Evolutionary conservation across 2,797 vertebrate species (phyloP), one percentile per base, ranked within the genome.

Genomic region (Pipistrellus kuhlii): DNA sequence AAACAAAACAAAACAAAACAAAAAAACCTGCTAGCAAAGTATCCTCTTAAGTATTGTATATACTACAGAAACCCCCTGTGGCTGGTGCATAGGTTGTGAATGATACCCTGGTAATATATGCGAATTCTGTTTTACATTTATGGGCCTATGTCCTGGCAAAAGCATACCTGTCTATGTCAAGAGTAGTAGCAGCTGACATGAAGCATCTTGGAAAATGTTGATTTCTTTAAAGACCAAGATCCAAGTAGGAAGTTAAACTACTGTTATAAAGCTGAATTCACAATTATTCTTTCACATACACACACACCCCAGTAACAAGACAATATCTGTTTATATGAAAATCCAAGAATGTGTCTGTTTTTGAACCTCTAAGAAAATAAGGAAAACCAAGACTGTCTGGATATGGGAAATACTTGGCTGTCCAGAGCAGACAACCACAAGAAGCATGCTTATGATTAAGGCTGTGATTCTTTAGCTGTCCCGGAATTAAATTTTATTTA

Each of bases 201-300:
- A 88, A 57, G 46, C 23, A 85, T n/a, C 76, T 89, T 86, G 57
- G 64, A 91, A 95, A 96, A 91, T 64, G 27, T 62, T 14, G n/a
- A 55, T 90, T 64, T 76, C 48, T 75, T 78, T 90, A 81, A 95
- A 94, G 72, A 81, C 77, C 46, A 87, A 76, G 53, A 64, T 76
- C 53, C 8, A 91, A 88, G 21, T 64, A 20, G n/a, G 82, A 94
- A 91, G 77, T 46, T 93, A 55, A 81, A 82, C 53, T 80, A 59
- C 73, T 82, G 14, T 53, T 73, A 48, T 23, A 85, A 30, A 48
- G 77, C 6, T 85, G 18, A 92, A 88, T 66, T 80, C n/a, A 77
- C 3, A 86, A 85, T 86, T 82, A 83, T 51, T 90, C 32, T 86
- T 92, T 76, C 83, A 92, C 32, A 82, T 0, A 68, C 1, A 85